phyloP scores from a whole-genome alignment of 1,140 invertebrate species.

The Leptinotarsa defecta region DNA sequence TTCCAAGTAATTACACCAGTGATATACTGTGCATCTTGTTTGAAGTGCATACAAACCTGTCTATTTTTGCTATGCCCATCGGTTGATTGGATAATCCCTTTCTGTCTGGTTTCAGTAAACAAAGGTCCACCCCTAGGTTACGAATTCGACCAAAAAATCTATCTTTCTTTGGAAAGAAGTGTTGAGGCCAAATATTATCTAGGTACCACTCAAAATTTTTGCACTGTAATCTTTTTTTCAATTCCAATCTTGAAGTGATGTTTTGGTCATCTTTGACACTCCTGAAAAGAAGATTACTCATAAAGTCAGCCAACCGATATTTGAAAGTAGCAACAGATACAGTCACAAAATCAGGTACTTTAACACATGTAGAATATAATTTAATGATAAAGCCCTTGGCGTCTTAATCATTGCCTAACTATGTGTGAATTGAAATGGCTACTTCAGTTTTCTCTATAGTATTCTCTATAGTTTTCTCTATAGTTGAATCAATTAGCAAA shows the following conservation, averaged over 20 bases:
- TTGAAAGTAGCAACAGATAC: not conserved
- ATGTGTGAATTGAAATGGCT: too few relatives aligned
- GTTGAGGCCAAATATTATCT: conserved; percentile 86
- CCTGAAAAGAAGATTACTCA: conserved; percentile 12
- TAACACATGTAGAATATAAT: too few relatives aligned
- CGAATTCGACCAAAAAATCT: conserved; percentile 81
- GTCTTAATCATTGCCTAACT: too few relatives aligned
- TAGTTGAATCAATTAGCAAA: too few relatives aligned
- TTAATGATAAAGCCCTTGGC: too few relatives aligned
- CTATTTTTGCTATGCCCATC: conserved; percentile 66
- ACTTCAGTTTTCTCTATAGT: too few relatives aligned
- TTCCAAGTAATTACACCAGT: too few relatives aligned
- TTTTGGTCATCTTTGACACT: conserved; percentile 67
- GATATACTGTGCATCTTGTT: too few relatives aligned
- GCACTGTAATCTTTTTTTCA: conserved; percentile 73
- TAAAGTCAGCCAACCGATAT: not conserved
- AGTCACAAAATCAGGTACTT: too few relatives aligned
- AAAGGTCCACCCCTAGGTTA: conserved; percentile 60
- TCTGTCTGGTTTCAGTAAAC: conserved; percentile 64
- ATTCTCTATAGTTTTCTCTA: too few relatives aligned
- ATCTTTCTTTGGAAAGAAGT: conserved; percentile 85
- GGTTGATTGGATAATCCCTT: conserved; percentile 65
- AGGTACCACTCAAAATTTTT: conserved; percentile 95
- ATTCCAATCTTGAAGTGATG: conserved; percentile 58
- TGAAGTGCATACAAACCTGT: conserved; percentile 31